Conservation (phyloP, 2,888 invertebrate species). For the Clistopyga incitator region DNA sequence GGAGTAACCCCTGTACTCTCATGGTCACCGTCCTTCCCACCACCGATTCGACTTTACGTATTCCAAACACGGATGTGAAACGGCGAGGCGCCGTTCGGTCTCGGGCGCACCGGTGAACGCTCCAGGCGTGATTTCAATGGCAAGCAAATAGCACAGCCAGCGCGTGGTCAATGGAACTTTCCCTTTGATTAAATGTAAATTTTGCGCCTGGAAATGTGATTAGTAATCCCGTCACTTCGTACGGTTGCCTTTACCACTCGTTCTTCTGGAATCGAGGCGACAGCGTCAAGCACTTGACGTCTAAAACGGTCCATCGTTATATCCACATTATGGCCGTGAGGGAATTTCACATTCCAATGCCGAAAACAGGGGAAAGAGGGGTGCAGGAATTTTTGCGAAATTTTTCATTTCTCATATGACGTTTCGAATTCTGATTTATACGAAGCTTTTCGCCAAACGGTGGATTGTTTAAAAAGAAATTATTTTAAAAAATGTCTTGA, state of each 20-base stretch:
- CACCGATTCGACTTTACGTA: conserved; percentile 77
- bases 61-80: conserved; percentile 76
- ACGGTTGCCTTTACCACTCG: conserved; percentile 68
- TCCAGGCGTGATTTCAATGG: conserved; percentile 80
- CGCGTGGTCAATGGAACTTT: conserved; percentile 81
- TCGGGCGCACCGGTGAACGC: conserved; percentile 35
- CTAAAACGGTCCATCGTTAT: background rate
- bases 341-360: background rate
- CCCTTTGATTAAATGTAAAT: conserved; percentile 84
- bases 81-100: conserved; percentile 62
- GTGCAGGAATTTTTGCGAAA: too few species aligned
- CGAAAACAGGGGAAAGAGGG: too few species aligned
- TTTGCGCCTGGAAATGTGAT: conserved; percentile 81
- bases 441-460: too few species aligned
- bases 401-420: too few species aligned
- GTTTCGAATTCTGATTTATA: too few species aligned
- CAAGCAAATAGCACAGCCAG: conserved; percentile 81
- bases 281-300: background rate
- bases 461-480: too few species aligned
- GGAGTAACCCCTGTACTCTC: conserved; percentile 30
- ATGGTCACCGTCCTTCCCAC: conserved; percentile 33
- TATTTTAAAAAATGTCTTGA: too few species aligned
- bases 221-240: conserved; percentile 80
- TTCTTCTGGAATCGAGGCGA: conserved; percentile 46
- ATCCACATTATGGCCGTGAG: background rate